These are phyloP conservation scores for Cataglyphis livida DNA, from an alignment of 2,888 invertebrate genomes.

Conservation along the genomic window DNA sequence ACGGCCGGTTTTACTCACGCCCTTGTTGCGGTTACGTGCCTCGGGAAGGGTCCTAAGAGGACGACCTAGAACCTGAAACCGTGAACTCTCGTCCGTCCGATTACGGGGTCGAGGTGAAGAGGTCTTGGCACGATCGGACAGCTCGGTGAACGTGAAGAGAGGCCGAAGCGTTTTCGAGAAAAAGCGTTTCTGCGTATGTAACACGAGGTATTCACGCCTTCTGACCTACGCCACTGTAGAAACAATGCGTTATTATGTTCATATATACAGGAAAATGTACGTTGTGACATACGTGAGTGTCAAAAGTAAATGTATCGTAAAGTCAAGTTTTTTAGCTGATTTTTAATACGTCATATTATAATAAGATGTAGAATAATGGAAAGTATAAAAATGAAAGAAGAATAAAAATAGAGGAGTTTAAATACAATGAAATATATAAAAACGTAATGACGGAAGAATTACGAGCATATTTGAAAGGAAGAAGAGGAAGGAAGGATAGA, in stretches of 20 bases:
- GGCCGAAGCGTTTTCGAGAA: not conserved
- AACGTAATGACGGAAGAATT: too few relatives aligned
- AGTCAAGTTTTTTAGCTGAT: not conserved
- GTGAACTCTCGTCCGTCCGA: conserved; percentile 67
- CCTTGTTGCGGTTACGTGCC: conserved; percentile 67
- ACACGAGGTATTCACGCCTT: conserved; percentile 16
- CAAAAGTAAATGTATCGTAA: not conserved
- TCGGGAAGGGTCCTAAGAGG: conserved; percentile 42
- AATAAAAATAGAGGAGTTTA: too few relatives aligned
- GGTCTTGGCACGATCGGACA: conserved; percentile 36
- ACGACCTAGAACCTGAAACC: conserved; percentile 75
- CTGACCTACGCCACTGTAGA: not conserved
- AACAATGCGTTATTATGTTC: conserved; percentile 32
- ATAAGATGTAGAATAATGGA: not conserved
- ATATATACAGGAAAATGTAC: conserved; percentile 23
- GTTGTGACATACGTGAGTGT: not conserved
- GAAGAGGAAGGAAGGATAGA: too few relatives aligned
- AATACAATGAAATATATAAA: too few relatives aligned
- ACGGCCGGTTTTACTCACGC: conserved; percentile 61
- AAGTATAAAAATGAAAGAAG: too few relatives aligned
- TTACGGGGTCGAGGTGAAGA: conserved; percentile 61
- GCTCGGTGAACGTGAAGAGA: conserved; percentile 28
- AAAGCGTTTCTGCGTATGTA: conserved; percentile 8
- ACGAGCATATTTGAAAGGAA: too few relatives aligned
- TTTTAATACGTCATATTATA: not conserved